Evolutionary conservation across 2,888 invertebrate species (phyloP).

Genomic region (Pandemis heparana): DNA sequence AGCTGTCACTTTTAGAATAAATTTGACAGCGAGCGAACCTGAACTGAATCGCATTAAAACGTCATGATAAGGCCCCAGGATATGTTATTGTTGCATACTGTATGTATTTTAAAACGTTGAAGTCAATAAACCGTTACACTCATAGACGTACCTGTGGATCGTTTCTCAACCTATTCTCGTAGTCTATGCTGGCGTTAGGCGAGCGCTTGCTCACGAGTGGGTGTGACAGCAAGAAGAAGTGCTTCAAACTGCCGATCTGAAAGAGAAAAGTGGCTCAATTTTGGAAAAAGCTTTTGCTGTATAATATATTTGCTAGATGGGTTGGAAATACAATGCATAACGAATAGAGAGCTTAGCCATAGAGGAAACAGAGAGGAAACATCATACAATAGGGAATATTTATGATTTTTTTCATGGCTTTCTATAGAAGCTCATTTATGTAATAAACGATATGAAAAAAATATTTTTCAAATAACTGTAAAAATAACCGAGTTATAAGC

Average conservation of each 20-base stretch:
- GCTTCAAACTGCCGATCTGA: slow-evolving; percentile 78
- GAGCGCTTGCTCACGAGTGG: slow-evolving; percentile 79
- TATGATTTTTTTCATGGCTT: no score
- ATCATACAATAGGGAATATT: no score
- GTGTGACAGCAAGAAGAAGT: slow-evolving; percentile 76
- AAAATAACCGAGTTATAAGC: no score
- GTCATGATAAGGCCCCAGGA: no score
- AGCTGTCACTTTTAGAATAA: no score
- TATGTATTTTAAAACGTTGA: not conserved
- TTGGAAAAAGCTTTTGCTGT: slow-evolving; percentile 8
- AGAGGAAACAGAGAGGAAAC: no score
- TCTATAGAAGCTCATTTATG: no score
- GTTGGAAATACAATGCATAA: not conserved
- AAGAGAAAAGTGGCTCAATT: slow-evolving; percentile 56
- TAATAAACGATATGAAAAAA: no score
- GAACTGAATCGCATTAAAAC: no score
- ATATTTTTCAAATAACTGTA: no score
- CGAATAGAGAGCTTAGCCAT: not conserved
- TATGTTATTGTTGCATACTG: no score
- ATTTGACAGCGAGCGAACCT: no score
- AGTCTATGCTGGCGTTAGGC: slow-evolving; percentile 69
- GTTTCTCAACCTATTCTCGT: slow-evolving; percentile 73
- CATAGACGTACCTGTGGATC: slow-evolving; percentile 74
- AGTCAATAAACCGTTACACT: slow-evolving; percentile 4
- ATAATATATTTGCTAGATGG: not conserved